Percentiles rank a stretch among this genome's conserved stretches.
phyloP scores from a whole-genome alignment of 2,888 invertebrate species.

The Kuschelorhynchus macadamiae region DNA sequence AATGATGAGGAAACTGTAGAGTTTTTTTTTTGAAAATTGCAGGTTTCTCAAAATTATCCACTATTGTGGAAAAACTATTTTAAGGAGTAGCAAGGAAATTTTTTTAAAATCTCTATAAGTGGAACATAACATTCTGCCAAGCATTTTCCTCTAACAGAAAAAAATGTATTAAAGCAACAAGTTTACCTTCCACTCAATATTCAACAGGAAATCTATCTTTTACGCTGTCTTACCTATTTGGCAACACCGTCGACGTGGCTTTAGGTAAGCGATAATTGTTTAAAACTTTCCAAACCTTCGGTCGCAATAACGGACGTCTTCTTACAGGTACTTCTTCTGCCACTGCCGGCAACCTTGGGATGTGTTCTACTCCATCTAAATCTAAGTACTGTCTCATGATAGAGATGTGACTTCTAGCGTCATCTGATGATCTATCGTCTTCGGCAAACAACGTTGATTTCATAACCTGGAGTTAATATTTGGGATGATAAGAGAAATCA shows the following conservation, averaged over 20 bases:
- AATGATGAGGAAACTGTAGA: too few species aligned
- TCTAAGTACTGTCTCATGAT: constrained; percentile 56
- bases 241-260: constrained; percentile 23
- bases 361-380: constrained; percentile 51
- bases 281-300: constrained; percentile 54
- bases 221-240: constrained; percentile 48
- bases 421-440: constrained; percentile 56
- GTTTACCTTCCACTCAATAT: too few species aligned
- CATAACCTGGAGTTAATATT: constrained; percentile 51
- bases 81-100: too few species aligned
- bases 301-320: constrained; percentile 52
- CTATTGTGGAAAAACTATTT: too few species aligned
- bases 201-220: neutral
- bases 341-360: constrained; percentile 50
- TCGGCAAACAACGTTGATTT: constrained; percentile 58
- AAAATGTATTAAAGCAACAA: too few species aligned
- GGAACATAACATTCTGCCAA: too few species aligned
- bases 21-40: too few species aligned
- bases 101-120: too few species aligned
- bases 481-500: too few species aligned
- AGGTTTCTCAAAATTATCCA: too few species aligned
- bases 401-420: constrained; percentile 54
- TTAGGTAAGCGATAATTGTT: constrained; percentile 49
- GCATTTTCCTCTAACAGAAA: too few species aligned
- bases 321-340: constrained; percentile 40